Evolutionary conservation across 2,888 invertebrate species (phyloP).

Genomic region (Psylliodes chrysocephalus): DNA sequence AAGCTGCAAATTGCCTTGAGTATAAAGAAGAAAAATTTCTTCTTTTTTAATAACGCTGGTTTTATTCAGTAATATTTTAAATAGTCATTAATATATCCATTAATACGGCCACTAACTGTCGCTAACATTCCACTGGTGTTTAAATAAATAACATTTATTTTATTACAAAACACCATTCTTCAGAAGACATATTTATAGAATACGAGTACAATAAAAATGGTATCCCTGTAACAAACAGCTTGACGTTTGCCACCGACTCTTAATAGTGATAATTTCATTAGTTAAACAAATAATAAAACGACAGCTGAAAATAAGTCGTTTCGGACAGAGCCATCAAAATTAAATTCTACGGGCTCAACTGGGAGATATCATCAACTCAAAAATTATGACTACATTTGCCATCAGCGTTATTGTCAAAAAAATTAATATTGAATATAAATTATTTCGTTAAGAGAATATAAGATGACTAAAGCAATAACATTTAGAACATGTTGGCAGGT

Average conservation of each 20-base stretch:
- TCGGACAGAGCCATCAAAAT: conserved; percentile 8
- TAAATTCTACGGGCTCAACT: conserved; percentile 5
- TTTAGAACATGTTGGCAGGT: too few species aligned
- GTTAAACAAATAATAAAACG: conserved; percentile 12
- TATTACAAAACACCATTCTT: too few species aligned
- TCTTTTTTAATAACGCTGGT: too few species aligned
- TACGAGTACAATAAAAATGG: conserved; percentile 4
- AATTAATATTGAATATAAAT: neutral
- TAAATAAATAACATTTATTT: too few species aligned
- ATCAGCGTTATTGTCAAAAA: conserved; percentile 7
- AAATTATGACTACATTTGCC: neutral
- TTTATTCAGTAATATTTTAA: too few species aligned
- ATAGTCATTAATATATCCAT: too few species aligned
- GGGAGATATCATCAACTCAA: conserved; percentile 7
- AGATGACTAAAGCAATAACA: neutral
- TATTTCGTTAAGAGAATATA: neutral
- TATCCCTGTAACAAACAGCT: neutral
- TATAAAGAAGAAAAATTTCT: too few species aligned
- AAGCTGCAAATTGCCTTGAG: too few species aligned
- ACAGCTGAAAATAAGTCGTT: conserved; percentile 11
- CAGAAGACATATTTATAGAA: too few species aligned
- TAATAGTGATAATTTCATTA: conserved; percentile 15
- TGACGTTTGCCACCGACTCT: conserved; percentile 3
- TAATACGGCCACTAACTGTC: too few species aligned
- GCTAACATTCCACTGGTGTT: too few species aligned